Evolutionary conservation across 2,888 invertebrate genomes (phyloP).

Genomic region (Protodeltote pygarga): DNA sequence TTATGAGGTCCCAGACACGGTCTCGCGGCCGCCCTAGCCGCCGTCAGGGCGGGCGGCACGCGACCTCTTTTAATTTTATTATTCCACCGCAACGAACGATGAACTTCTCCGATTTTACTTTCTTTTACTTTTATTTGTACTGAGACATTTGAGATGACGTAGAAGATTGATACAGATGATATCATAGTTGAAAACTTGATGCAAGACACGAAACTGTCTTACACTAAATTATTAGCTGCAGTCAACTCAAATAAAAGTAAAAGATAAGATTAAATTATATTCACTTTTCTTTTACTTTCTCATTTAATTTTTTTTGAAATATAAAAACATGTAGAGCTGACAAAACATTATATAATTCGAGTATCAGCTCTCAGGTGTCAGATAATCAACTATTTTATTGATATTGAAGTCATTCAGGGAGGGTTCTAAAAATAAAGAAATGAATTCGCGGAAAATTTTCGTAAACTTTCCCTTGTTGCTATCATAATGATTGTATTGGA

Average conservation of each 20-base stretch:
- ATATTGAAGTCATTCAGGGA: conserved; percentile 14
- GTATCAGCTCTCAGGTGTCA: conserved; percentile 8
- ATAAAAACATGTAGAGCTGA: too few species aligned
- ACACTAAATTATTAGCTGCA: conserved; percentile 8
- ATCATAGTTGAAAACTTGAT: conserved; percentile 3
- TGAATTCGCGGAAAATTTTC: neutral
- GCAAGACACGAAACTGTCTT: conserved; percentile 3
- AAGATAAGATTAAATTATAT: too few species aligned
- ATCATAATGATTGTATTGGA: too few species aligned
- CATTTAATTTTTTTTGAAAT: too few species aligned
- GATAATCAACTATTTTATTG: conserved; percentile 34
- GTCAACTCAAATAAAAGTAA: conserved; percentile 1
- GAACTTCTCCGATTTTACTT: conserved; percentile 68
- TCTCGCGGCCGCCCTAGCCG: conserved; percentile 8
- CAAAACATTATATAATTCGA: conserved; percentile 1
- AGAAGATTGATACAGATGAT: neutral
- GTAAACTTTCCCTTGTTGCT: conserved; percentile 10
- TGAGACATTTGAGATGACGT: conserved; percentile 9
- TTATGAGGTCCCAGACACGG: conserved; percentile 30
- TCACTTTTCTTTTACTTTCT: too few species aligned
- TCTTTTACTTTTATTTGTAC: conserved; percentile 45
- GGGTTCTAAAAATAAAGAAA: conserved; percentile 21
- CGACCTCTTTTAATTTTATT: conserved; percentile 59
- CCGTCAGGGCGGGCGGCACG: conserved; percentile 66
- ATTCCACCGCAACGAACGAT: conserved; percentile 63